Base-by-base conservation (phyloP, 2,888 invertebrate genomes). In the Maniola hyperantus region DNA sequence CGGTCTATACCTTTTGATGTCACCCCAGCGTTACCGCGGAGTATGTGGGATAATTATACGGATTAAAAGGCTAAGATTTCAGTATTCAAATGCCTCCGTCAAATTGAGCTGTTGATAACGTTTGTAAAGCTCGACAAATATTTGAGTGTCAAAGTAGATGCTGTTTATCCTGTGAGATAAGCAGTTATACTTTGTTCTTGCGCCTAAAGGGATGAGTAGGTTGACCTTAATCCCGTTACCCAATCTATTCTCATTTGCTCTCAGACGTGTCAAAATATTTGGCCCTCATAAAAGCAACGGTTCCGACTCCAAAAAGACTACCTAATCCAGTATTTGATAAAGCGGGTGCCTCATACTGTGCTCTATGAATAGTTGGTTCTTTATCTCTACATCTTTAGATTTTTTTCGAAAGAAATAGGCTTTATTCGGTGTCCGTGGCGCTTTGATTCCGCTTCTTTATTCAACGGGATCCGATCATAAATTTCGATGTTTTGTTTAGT, bases 371-470 rank as follows among this genome's bases (percentile, higher is more conserved):
- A 87, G 85, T 84, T 79, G 77, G 82, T 84, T 83, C 81, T 87
- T 88, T 89, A 88, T 89, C 88, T 89, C 79, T 80, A 78, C 77
- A 87, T 89, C 89, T 86, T 85, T 84, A 76, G 74, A 78, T 72
- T 78, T 83, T 83, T 80, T 81, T 75, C 75, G 67, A 72, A 72
- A 79, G 82, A 84, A 81, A 81, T 78, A 83, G 77, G 79, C 82
- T 85, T 84, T 85, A 85, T 87, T 84, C 84, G 82, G 83, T 82
- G 80, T 84, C 82, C 82, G 80, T 87, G 89, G 88, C 88, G 87
- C 88, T 89, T 89, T 90, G 88, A 88, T 90, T 87, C 87, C 82
- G 83, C 82, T 90, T 82, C 83, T 88, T 88, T 91, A 90, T 90
- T 86, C 88, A 90, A 88, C 88, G 89, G 89, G 86, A 87, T 85